These are phyloP conservation scores for Larimichthys crocea DNA, from an alignment of 2,113 vertebrate genomes.

Conservation along the genomic window DNA sequence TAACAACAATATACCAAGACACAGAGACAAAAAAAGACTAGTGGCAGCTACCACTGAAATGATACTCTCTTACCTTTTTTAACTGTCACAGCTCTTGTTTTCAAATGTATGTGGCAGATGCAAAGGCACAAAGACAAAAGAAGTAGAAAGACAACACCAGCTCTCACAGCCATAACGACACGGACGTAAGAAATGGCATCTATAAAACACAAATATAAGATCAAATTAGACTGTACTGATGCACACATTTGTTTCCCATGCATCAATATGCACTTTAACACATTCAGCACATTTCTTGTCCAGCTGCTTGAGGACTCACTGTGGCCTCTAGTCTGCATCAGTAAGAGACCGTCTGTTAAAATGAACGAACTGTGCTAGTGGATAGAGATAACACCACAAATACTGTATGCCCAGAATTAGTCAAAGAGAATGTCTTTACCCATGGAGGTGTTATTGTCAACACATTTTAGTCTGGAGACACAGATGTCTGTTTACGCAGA, in stretches of 20 bases:
- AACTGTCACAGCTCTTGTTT: background rate
- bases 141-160: background rate
- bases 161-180: background rate
- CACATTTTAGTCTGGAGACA: too few relatives aligned
- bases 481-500: too few relatives aligned
- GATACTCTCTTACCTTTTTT: constrained; percentile 11
- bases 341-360: background rate
- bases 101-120: background rate
- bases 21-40: too few relatives aligned
- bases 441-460: too few relatives aligned
- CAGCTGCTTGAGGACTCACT: background rate
- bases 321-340: constrained; percentile 1
- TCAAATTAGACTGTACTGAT: background rate
- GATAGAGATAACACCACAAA: too few relatives aligned
- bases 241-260: too few relatives aligned
- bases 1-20: too few relatives aligned
- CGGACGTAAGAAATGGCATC: background rate
- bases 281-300: background rate
- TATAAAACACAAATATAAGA: constrained; percentile 7
- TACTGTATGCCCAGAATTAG: too few relatives aligned
- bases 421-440: too few relatives aligned
- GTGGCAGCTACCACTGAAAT: too few relatives aligned
- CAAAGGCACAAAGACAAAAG: background rate
- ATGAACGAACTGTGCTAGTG: background rate
- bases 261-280: too few relatives aligned